Percentiles rank a stretch among this genome's conserved stretches.
phyloP scores from a whole-genome alignment of 2,888 invertebrate genomes.

The Chymomyza fuscimana region DNA sequence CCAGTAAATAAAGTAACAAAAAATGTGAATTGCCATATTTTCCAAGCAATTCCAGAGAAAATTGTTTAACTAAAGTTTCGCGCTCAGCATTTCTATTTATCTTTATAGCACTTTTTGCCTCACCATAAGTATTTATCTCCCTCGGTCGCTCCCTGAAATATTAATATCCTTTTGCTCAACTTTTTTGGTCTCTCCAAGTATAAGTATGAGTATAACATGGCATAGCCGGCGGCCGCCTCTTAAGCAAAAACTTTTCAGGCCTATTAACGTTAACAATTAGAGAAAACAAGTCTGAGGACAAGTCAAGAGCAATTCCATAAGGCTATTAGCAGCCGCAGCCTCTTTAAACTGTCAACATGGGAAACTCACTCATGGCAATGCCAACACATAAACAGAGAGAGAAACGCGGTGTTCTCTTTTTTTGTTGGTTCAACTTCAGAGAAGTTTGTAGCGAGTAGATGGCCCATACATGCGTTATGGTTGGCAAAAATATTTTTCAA shows the following conservation, averaged over 20 bases:
- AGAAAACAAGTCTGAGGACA: conserved; percentile 23
- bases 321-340: background rate
- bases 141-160: background rate
- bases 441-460: too few relatives aligned
- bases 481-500: too few relatives aligned
- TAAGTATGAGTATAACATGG: background rate
- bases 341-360: background rate
- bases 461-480: too few relatives aligned
- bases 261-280: conserved; percentile 56
- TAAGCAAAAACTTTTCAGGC: conserved; percentile 9
- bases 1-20: background rate
- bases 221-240: background rate
- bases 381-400: conserved; percentile 33
- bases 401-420: background rate
- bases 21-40: background rate
- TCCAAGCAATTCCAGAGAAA: too few relatives aligned
- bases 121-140: background rate
- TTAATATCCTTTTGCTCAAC: background rate
- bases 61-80: background rate
- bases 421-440: too few relatives aligned
- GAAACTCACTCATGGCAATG: conserved; percentile 1
- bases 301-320: background rate
- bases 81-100: background rate
- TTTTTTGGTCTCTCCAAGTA: background rate
- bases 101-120: background rate